Percentiles rank a stretch among this genome's conserved stretches.
phyloP scores from a whole-genome alignment of 2,113 vertebrate genomes.

The Leuciscus idus region DNA sequence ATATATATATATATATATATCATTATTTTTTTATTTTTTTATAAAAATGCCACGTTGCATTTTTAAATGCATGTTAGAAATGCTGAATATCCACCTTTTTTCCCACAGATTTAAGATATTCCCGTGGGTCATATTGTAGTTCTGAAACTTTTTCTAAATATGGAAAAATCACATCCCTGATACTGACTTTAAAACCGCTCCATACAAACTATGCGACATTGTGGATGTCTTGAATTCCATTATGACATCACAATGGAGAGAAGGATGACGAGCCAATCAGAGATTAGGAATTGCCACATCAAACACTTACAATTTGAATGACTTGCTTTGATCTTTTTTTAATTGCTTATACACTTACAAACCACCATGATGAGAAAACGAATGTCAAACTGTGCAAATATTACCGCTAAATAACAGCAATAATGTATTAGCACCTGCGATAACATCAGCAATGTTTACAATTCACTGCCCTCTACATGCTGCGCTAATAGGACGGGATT shows the following conservation, averaged over 20 bases:
- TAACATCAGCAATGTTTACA: constrained; percentile 62
- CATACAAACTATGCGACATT: neutral
- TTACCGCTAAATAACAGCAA: constrained; percentile 40
- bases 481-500: constrained; percentile 55
- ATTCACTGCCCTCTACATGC: constrained; percentile 55
- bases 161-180: neutral
- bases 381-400: constrained; percentile 1
- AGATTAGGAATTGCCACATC: neutral
- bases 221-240: neutral
- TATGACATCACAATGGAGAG: neutral
- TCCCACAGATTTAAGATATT: neutral
- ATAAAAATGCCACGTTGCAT: neutral
- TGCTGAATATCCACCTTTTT: neutral
- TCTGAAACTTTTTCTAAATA: neutral
- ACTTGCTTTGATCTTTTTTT: neutral
- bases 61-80: neutral
- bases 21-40: too few relatives aligned
- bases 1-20: too few relatives aligned
- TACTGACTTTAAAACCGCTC: neutral
- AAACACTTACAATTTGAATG: neutral
- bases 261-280: neutral
- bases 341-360: neutral
- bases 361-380: neutral
- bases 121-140: neutral
- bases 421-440: constrained; percentile 48